phyloP scores from a whole-genome alignment of 2,888 invertebrate genomes.

The Lepidonotus clava region DNA sequence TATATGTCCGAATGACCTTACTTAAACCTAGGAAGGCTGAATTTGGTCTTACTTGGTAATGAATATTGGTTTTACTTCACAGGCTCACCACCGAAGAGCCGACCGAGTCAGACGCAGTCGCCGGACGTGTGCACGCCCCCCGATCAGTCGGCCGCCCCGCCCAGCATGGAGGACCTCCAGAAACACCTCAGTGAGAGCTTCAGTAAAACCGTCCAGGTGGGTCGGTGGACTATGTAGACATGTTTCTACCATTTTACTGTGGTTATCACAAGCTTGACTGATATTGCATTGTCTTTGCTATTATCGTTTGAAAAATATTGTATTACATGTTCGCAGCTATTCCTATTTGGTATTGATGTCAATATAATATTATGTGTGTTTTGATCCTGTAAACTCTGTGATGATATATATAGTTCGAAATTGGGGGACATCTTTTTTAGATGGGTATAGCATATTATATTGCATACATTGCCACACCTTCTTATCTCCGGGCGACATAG shows the following conservation, averaged over 20 bases:
- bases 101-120: slow-evolving; percentile 37
- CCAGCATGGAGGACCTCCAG: slow-evolving; percentile 80
- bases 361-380: neutral
- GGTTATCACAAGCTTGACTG: too few relatives aligned
- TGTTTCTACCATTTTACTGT: too few relatives aligned
- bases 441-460: too few relatives aligned
- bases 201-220: slow-evolving; percentile 90
- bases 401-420: neutral
- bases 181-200: slow-evolving; percentile 89
- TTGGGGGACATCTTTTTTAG: too few relatives aligned
- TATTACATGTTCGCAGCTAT: neutral
- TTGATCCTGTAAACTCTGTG: neutral
- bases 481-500: too few relatives aligned
- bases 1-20: too few relatives aligned
- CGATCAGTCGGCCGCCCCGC: slow-evolving; percentile 56
- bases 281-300: neutral
- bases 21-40: too few relatives aligned
- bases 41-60: too few relatives aligned
- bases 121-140: slow-evolving; percentile 49
- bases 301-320: neutral
- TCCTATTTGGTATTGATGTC: neutral
- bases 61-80: too few relatives aligned
- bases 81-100: slow-evolving; percentile 53
- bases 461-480: too few relatives aligned
- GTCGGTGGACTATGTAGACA: slow-evolving; percentile 83